Base-by-base conservation (phyloP, 2,113 vertebrate species). In the Myanophis thanlyinensis region DNA sequence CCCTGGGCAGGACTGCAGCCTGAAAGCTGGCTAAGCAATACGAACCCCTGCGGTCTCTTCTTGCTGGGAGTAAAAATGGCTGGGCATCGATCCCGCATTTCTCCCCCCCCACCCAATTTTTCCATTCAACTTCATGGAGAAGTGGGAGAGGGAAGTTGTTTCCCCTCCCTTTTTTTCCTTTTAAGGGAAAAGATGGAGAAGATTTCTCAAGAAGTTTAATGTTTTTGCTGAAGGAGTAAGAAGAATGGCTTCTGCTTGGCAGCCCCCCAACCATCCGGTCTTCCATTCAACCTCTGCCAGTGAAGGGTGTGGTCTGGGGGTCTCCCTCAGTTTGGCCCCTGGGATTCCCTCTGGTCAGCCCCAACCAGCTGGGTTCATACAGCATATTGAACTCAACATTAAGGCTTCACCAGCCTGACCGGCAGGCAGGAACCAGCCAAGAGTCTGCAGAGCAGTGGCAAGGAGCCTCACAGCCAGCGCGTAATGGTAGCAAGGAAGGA, bases 11-110 rank as follows among this genome's bases (percentile, higher is more conserved):
- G 27, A 13, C 1, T 13, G 27, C 59, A n/a, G 59, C 4, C 59
- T n/a, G n/a, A n/a, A 67, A n/a, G 7, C 59, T 13, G 59, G 4
- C 59, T 67, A 13, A n/a, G 59, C 30, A 30, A 67, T n/a, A n/a
- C 4, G 1, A n/a, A 13, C 59, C 0, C 5, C 11, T 3, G 2
- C 3, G n/a, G 1, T 52, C 8, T 9, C 7, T 49, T 4, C 54
- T 9, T 52, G 49, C 20, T n/a, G n/a, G 49, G 48, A 30, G 84
- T 44, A 47, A 25, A 85, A 47, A 46, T 0, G 7, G 11, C 44
- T 47, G 84, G 23, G 23, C 44, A 47, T 4, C 11, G 0, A n/a
- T 67, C 59, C 30, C 15, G 30, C 27, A 30, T 30, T 30, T 30
- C 8, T 11, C 27, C 59, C 59, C n/a, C n/a, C n/a, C n/a, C n/a